These are phyloP conservation scores for Mystacornis crossleyi DNA, from an alignment of 2,113 vertebrate genomes.

Conservation along the genomic window DNA sequence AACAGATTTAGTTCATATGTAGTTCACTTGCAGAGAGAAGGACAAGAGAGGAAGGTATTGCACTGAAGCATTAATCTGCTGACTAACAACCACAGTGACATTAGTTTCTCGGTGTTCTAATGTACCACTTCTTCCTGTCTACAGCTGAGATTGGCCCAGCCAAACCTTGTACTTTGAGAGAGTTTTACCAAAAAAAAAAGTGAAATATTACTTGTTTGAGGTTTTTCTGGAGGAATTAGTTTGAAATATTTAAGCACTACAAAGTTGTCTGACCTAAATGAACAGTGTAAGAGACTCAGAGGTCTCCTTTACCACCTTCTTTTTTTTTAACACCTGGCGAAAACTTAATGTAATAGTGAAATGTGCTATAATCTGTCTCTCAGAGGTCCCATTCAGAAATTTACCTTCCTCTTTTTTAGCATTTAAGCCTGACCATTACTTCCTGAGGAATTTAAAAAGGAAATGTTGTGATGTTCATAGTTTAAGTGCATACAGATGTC, in stretches of 20 bases:
- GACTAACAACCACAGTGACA: not conserved
- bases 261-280: not conserved
- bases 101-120: not conserved
- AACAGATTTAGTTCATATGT: not conserved
- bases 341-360: not conserved
- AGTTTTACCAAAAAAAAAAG: not conserved
- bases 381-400: not conserved
- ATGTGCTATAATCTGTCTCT: not conserved
- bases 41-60: not conserved
- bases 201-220: not conserved
- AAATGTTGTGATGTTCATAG: not conserved
- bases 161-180: not conserved
- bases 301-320: constrained; percentile 21
- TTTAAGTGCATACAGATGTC: not conserved
- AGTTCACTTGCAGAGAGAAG: not conserved
- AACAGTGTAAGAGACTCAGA: not conserved
- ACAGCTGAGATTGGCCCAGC: not conserved
- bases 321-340: not conserved
- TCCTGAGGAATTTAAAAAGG: constrained; percentile 7
- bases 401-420: not conserved
- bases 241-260: not conserved
- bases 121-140: not conserved
- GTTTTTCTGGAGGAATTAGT: not conserved
- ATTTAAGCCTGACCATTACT: constrained; percentile 2
- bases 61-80: not conserved